phyloP scores from a whole-genome alignment of 2,888 invertebrate species.

The Drosophila acutilabella region DNA sequence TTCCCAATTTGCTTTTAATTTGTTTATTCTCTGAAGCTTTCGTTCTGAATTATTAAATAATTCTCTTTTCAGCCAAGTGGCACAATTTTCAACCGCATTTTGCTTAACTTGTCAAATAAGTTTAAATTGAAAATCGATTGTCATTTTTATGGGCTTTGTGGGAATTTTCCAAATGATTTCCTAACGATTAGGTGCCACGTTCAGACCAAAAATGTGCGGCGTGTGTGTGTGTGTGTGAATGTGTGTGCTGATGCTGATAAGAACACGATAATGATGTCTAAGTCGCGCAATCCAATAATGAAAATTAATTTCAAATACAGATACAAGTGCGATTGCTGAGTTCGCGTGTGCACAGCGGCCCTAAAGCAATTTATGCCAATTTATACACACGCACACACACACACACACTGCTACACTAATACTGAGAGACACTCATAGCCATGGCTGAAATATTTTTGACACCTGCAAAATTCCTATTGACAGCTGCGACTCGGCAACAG shows the following conservation, averaged over 20 bases:
- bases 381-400: conserved; percentile 53
- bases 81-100: conserved; percentile 15
- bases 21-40: background rate
- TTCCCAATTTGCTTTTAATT: background rate
- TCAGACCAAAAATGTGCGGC: conserved; percentile 42
- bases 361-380: conserved; percentile 80
- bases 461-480: conserved; percentile 81
- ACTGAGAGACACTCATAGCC: conserved; percentile 33
- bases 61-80: background rate
- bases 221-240: conserved; percentile 36
- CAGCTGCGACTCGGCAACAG: conserved; percentile 60
- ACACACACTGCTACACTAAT: conserved; percentile 15
- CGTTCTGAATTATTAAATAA: background rate
- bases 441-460: conserved; percentile 80
- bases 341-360: conserved; percentile 38
- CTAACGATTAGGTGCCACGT: conserved; percentile 71
- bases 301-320: conserved; percentile 72
- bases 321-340: conserved; percentile 15
- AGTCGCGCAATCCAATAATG: conserved; percentile 79
- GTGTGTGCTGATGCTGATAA: conserved; percentile 65
- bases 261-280: conserved; percentile 80
- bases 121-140: conserved; percentile 65
- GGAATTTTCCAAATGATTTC: conserved; percentile 57
- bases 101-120: conserved; percentile 23
- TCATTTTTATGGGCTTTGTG: conserved; percentile 46